Conservation (phyloP, 2,113 vertebrate genomes). For the Todiramphus chloris region DNA sequence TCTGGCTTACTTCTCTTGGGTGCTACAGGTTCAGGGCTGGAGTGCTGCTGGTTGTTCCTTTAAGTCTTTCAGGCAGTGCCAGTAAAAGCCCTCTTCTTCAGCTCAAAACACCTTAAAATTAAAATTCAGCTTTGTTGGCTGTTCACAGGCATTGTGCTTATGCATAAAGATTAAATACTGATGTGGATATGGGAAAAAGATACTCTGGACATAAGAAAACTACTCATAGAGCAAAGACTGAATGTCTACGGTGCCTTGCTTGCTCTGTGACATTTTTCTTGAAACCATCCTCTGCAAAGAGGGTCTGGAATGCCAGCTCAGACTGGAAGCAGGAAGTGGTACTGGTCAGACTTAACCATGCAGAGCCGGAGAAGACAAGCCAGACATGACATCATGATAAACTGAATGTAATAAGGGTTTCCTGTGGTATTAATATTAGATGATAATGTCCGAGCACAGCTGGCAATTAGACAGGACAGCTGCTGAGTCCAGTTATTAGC, state of each 20-base stretch:
- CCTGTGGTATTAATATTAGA: conserved; percentile 37
- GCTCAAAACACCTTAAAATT: neutral
- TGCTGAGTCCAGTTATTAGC: conserved; percentile 23
- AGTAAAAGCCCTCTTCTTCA: neutral
- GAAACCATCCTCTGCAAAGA: neutral
- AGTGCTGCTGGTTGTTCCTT: neutral
- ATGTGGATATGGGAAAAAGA: neutral
- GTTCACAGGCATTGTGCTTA: neutral
- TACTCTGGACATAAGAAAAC: neutral
- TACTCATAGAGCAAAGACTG: neutral
- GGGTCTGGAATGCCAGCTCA: neutral
- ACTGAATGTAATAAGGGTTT: conserved; percentile 22
- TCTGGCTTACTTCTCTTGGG: neutral
- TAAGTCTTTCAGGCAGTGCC: neutral
- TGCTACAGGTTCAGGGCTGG: neutral
- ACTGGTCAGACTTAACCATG: neutral
- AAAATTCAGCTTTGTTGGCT: neutral
- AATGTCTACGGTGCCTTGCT: neutral
- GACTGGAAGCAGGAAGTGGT: neutral
- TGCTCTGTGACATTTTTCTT: neutral
- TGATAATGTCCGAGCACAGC: neutral
- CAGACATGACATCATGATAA: conserved; percentile 48
- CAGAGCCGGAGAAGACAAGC: neutral
- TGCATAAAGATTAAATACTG: neutral
- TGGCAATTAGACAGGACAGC: conserved; percentile 47